Percentiles rank a stretch among this genome's conserved stretches.
These are phyloP conservation scores for Ondatra zibethicus DNA, from an alignment of 2,113 vertebrate genomes.

Conservation along the genomic window DNA sequence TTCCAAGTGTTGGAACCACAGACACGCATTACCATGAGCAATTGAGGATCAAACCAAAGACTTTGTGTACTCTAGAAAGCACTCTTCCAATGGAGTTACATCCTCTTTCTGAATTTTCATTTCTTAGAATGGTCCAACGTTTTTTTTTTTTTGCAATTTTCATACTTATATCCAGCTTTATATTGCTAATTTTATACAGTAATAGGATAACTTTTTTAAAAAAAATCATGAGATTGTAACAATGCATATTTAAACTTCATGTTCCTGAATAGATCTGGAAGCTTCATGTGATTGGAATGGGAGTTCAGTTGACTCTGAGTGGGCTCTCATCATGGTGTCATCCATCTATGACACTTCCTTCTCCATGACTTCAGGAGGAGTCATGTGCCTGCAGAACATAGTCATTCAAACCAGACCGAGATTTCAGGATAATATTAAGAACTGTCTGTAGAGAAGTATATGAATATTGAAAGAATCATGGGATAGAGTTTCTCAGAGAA, in stretches of 20 bases:
- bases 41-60: background rate
- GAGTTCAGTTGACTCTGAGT: too few relatives aligned
- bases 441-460: background rate
- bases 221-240: rapidly evolving
- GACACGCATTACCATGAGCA: too few relatives aligned
- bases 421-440: rapidly evolving
- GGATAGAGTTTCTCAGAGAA: background rate
- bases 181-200: too few relatives aligned
- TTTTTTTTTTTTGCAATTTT: background rate
- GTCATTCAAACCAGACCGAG: rapidly evolving
- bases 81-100: too few relatives aligned
- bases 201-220: background rate
- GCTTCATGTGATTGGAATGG: background rate
- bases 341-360: rapidly evolving
- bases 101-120: background rate
- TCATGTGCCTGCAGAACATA: background rate
- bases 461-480: rapidly evolving
- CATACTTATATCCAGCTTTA: background rate
- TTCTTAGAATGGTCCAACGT: rapidly evolving
- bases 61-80: background rate
- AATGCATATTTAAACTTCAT: background rate
- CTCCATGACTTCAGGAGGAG: too few relatives aligned
- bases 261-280: background rate
- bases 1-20: background rate
- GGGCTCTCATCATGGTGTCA: background rate